phyloP scores from a whole-genome alignment of 2,113 vertebrate genomes.

The Penelope pileata region DNA sequence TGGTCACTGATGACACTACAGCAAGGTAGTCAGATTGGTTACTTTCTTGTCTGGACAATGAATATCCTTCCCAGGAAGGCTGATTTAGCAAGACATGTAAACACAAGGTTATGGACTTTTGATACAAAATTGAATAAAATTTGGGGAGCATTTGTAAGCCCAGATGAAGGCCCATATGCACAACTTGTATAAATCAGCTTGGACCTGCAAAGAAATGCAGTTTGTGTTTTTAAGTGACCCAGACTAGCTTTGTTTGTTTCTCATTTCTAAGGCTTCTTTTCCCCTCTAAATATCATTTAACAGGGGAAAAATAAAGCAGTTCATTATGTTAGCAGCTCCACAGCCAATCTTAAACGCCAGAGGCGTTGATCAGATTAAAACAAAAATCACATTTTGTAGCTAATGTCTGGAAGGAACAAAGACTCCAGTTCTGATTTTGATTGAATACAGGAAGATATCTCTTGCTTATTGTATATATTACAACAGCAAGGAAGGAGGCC shows the following conservation, averaged over 20 bases:
- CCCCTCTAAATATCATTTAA: neutral
- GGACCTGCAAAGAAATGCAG: neutral
- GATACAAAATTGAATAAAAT: neutral
- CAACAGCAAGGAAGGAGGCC: neutral
- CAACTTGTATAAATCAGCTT: neutral
- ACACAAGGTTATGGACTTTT: neutral
- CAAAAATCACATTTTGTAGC: conserved; percentile 16
- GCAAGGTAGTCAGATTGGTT: neutral
- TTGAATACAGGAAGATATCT: neutral
- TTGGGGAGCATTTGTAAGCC: neutral
- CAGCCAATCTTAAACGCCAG: conserved; percentile 18
- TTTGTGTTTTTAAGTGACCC: neutral
- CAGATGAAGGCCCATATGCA: neutral
- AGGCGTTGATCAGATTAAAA: conserved; percentile 53
- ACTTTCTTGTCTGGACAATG: neutral
- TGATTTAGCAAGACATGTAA: neutral
- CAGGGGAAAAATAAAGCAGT: neutral
- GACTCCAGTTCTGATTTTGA: conserved; percentile 16
- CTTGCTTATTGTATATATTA: conserved; percentile 4
- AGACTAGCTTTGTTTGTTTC: neutral
- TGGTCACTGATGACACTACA: neutral
- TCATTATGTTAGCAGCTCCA: conserved; percentile 17
- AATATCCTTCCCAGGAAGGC: neutral
- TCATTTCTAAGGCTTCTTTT: neutral
- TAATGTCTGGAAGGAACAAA: conserved; percentile 38